phyloP scores from a whole-genome alignment of 2,888 invertebrate species.

The Dasypolia templi region DNA sequence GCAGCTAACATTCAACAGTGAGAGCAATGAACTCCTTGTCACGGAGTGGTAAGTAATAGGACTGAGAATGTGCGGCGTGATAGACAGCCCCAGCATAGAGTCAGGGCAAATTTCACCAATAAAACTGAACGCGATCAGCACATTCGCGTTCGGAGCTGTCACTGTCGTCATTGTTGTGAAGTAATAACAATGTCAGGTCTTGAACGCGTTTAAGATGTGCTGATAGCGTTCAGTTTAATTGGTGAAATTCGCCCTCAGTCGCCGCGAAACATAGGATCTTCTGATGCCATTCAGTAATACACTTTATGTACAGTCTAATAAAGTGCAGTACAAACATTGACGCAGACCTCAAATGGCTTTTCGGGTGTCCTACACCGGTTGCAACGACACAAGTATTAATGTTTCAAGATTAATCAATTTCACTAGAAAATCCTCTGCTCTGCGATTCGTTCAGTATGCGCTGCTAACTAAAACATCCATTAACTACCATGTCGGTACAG shows the following conservation, averaged over 20 bases:
- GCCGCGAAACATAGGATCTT: conserved; percentile 4
- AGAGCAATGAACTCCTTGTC: conserved; percentile 14
- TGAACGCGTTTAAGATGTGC: neutral
- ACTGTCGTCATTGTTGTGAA: neutral
- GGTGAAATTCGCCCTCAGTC: neutral
- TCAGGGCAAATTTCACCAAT: neutral
- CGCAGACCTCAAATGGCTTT: neutral
- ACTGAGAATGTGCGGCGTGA: conserved; percentile 5
- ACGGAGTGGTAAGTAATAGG: conserved; percentile 23
- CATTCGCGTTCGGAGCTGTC: neutral
- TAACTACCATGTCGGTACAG: neutral
- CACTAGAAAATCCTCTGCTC: conserved; percentile 1
- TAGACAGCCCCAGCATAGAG: neutral
- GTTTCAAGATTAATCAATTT: neutral
- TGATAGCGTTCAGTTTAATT: neutral
- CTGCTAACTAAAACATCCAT: neutral
- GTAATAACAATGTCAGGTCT: neutral
- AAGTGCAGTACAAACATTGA: neutral
- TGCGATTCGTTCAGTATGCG: neutral
- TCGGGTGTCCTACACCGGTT: too few species aligned
- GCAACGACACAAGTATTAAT: neutral
- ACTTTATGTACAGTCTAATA: neutral
- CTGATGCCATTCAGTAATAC: conserved; percentile 9
- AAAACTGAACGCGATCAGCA: neutral
- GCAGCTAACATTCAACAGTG: conserved; percentile 12